Evolutionary conservation across 2,113 vertebrate genomes (phyloP), one percentile per base, ranked within the genome.

Genomic region (Neomonachus schauinslandi): DNA sequence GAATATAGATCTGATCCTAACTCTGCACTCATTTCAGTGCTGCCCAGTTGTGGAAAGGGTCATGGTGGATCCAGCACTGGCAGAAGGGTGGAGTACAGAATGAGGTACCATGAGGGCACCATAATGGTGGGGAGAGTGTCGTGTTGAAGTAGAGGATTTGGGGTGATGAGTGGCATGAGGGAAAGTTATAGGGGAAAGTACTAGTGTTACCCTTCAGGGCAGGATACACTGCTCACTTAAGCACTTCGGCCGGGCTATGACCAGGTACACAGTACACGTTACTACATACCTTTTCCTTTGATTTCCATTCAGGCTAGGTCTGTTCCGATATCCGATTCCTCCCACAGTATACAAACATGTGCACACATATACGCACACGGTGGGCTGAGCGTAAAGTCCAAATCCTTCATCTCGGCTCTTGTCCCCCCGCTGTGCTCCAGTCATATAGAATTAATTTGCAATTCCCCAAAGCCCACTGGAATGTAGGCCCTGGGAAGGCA

Each of bases 61-160:
- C 6, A 33, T 46, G 21, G 55, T 12, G 21, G 33, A 19, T 4
- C 36, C 24, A n/a, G n/a, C 7, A 11, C 3, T 36, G 57, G 33
- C 31, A 46, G 67, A 69, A 55, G 36, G 18, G 49, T 79, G 31
- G 53, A 4, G 5, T 39, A 12, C 15, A 33, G 61, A 71, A 24
- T 13, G 36, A 31, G 49, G 3, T 19, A 4, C 42, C 3, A 0
- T 1, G 4, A 7, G 21, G n/a, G 22, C 7, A 0, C 33, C 21
- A 0, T 13, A 51, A 69, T 13, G 79, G 49, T 55, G 61, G 28
- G 14, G 28, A 72, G 46, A 81, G 31, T 6, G 13, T 0, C n/a
- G 22, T 77, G 67, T 51, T 26, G 72, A 81, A n/a, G 9, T 0
- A 14, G 26, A 86, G 33, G 36, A 16, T 71, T 15, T 87, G 59